Percentiles rank a stretch among this genome's conserved stretches.
These are phyloP conservation scores for Phenganax stokvisi DNA, from an alignment of 92 coral and sea anemone species.

Conservation along the genomic window DNA sequence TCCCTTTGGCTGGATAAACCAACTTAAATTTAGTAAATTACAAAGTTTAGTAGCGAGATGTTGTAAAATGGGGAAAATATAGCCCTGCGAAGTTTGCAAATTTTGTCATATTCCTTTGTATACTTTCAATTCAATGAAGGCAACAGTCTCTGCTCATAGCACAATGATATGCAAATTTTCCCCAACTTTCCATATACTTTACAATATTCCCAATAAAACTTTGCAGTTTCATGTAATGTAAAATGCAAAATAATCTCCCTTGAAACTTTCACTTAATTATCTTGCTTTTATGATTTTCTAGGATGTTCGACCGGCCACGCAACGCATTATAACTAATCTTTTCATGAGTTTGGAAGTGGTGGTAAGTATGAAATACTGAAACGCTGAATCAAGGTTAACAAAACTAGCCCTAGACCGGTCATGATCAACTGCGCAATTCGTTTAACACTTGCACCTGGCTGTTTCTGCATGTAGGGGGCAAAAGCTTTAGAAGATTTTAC, in stretches of 20 bases:
- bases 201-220: background rate
- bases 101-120: no score
- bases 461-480: conserved; percentile 53
- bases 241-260: background rate
- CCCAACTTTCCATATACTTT: no score
- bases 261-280: background rate
- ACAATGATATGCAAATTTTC: no score
- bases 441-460: background rate
- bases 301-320: conserved; percentile 44
- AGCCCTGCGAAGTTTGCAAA: no score
- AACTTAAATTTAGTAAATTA: no score
- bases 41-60: no score
- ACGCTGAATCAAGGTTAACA: background rate
- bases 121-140: no score
- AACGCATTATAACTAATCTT: conserved; percentile 62
- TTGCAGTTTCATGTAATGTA: background rate
- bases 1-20: no score
- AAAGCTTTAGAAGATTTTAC: conserved; percentile 95
- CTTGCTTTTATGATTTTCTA: background rate
- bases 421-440: background rate
- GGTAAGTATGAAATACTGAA: conserved; percentile 47
- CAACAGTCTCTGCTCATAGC: no score
- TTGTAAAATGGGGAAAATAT: no score
- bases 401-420: no score
- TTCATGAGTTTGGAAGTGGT: conserved; percentile 68